Evolutionary conservation across 2,797 vertebrate genomes (phyloP).

Genomic region (Pterois miles): DNA sequence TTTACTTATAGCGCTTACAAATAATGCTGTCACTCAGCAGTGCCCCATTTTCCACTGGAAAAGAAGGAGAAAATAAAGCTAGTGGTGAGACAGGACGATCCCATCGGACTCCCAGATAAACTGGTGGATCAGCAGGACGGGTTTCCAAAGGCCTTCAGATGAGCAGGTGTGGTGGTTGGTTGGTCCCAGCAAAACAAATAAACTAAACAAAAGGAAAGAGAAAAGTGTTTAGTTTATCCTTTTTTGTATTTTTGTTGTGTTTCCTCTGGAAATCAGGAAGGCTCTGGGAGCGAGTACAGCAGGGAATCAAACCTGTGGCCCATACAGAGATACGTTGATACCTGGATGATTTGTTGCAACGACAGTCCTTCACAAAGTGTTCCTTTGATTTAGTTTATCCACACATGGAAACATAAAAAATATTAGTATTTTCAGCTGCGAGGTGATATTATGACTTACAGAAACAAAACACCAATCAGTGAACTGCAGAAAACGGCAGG

Average conservation of each 20-base stretch:
- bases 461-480: not conserved
- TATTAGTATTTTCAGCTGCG: not conserved
- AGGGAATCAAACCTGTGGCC: slow-evolving; percentile 11
- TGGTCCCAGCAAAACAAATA: slow-evolving; percentile 32
- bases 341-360: slow-evolving; percentile 6
- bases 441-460: slow-evolving; percentile 10
- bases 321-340: not conserved
- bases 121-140: not conserved
- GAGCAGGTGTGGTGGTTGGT: slow-evolving; percentile 22
- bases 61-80: slow-evolving; percentile 5
- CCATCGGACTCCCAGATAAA: not conserved
- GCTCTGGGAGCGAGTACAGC: slow-evolving; percentile 1
- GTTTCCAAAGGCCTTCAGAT: not conserved
- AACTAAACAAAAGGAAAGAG: slow-evolving; percentile 1
- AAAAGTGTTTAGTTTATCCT: slow-evolving; percentile 39
- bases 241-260: slow-evolving; percentile 43
- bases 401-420: not conserved
- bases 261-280: slow-evolving; percentile 38
- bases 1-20: slow-evolving; percentile 6
- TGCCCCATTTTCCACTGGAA: not conserved
- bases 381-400: slow-evolving; percentile 49
- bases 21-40: not conserved
- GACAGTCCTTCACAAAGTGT: slow-evolving; percentile 60
- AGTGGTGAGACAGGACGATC: not conserved
- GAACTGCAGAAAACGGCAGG: not conserved